Percentiles rank a stretch among this genome's conserved stretches.
Conservation (phyloP, 1,140 invertebrate genomes). For the Batillaria attramentaria region DNA sequence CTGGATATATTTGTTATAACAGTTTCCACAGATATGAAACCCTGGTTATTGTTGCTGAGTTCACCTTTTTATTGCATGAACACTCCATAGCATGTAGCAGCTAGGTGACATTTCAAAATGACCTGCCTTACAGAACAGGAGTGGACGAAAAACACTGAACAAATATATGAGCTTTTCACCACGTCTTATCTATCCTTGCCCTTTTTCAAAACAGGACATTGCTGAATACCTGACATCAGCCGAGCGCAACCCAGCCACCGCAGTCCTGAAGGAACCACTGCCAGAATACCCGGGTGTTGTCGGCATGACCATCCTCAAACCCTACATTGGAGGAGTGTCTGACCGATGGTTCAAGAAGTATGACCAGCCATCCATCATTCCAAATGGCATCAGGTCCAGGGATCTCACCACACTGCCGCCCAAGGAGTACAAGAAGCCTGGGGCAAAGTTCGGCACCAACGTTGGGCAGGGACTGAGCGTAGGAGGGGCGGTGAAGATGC, state of each 20-base stretch:
- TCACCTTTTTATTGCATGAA: too few relatives aligned
- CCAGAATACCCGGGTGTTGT: constrained; percentile 65
- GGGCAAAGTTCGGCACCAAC: constrained; percentile 67
- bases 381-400: constrained; percentile 63
- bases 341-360: constrained; percentile 69
- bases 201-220: too few relatives aligned
- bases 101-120: not conserved
- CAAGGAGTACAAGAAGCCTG: constrained; percentile 63
- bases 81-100: too few relatives aligned
- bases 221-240: constrained; percentile 62
- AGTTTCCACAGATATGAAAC: too few relatives aligned
- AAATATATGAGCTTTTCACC: too few relatives aligned
- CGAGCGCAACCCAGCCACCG: constrained; percentile 66
- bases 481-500: constrained; percentile 52
- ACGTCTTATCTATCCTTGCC: too few relatives aligned
- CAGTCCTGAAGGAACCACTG: constrained; percentile 67
- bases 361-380: constrained; percentile 67
- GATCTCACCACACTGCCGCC: constrained; percentile 68
- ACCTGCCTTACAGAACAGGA: too few relatives aligned
- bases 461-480: constrained; percentile 66
- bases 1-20: too few relatives aligned
- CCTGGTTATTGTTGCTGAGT: too few relatives aligned
- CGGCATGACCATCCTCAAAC: constrained; percentile 68
- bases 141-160: too few relatives aligned
- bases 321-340: constrained; percentile 58